phyloP scores from a whole-genome alignment of 2,113 vertebrate species.

The Aptenodytes patagonicus region DNA sequence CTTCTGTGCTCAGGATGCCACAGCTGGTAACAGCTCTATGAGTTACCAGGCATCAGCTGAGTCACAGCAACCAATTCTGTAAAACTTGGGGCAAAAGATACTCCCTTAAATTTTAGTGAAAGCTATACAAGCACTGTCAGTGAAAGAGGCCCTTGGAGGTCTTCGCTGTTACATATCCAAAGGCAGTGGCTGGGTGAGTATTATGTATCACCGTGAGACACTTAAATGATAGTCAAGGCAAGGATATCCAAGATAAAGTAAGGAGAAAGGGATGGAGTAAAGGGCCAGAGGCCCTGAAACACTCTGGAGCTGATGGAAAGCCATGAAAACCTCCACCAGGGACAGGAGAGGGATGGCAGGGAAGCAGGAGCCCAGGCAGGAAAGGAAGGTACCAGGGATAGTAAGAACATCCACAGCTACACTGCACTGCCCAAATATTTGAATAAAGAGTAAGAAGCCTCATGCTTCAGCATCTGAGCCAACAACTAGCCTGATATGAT shows the following conservation, averaged over 20 bases:
- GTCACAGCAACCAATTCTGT: background rate
- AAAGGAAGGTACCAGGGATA: background rate
- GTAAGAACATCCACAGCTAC: background rate
- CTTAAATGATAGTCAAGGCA: background rate
- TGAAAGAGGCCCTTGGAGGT: background rate
- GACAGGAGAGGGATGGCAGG: background rate
- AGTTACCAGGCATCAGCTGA: background rate
- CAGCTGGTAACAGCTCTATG: background rate
- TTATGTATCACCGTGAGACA: background rate
- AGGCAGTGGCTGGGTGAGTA: background rate
- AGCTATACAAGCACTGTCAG: background rate
- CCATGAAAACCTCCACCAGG: background rate
- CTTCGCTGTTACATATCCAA: background rate
- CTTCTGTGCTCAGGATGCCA: background rate
- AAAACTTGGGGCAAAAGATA: background rate
- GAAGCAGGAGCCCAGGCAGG: background rate
- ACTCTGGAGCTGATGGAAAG: background rate
- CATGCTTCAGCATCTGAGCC: background rate
- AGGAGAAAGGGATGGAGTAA: background rate
- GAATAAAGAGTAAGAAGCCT: background rate
- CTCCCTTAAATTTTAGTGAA: background rate
- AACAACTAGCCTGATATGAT: background rate
- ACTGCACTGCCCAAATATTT: background rate
- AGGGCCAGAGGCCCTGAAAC: background rate
- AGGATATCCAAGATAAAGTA: background rate